Base-by-base conservation (phyloP, 1,140 invertebrate species). In the Delia radicum region DNA sequence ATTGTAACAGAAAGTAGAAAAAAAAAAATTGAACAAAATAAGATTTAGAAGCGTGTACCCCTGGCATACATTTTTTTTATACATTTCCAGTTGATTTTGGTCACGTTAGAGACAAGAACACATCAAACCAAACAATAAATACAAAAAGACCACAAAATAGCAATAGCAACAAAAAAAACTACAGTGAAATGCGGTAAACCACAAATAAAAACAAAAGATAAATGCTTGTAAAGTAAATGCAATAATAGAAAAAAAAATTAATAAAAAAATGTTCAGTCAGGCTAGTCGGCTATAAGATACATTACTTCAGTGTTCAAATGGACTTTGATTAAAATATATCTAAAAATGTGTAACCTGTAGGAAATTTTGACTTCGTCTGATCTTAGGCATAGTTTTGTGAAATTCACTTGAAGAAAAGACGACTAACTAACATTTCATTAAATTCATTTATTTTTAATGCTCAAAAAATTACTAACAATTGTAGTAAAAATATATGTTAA, bases 121-220 rank as follows among this genome's bases (percentile, higher is more conserved):
- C 27, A 31, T 10, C 62, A 65, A 67, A 10, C 4, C 29, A 15
- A n/a, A 31, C 26, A n/a, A 67, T 21, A 31, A 29, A n/a, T 18
- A 31, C 28, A 67, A 15, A 31, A 18, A 67, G n/a, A 67, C 63
- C 21, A 29, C 21, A 67, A 65, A 29, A 65, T 1, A 27, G 29
- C 15, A 67, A 31, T 18, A 29, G 31, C 12, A 67, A 31, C 28
- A 67, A 67, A 10, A 29, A 67, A 67, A 67, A 67, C 63, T 29
- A 13, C 18, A 67, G 6, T 67, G 28, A 67, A 67, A 67, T 67
- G 63, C 63, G 63, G 63, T 67, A 29, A 67, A 67, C 63, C 63
- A 67, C 63, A 67, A 29, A 31, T 18, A 67, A 29, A 31, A 15
- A 31, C 13, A 18, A n/a, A 67, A 67, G 63, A 67, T 67, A 67